Percentiles rank a stretch among this genome's conserved stretches.
phyloP scores from a whole-genome alignment of 2,888 invertebrate species.

The Epistrophella euchroma region DNA sequence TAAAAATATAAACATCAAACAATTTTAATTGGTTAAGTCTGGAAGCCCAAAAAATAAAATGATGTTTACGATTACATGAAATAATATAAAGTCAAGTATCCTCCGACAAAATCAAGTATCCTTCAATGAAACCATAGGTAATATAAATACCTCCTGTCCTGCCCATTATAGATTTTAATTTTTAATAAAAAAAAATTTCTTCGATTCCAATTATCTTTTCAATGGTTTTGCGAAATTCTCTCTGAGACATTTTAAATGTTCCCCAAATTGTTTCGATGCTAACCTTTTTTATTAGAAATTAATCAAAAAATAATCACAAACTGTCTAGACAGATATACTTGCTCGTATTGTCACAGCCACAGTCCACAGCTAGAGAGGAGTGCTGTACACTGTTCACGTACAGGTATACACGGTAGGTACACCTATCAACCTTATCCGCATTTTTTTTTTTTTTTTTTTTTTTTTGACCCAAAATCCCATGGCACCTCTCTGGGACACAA shows the following conservation, averaged over 20 bases:
- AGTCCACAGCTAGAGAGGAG: neutral
- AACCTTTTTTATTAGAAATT: constrained; percentile 39
- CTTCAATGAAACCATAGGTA: too few relatives aligned
- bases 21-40: too few relatives aligned
- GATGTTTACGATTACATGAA: too few relatives aligned
- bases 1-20: too few relatives aligned
- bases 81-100: too few relatives aligned
- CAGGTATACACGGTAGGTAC: too few relatives aligned
- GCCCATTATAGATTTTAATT: too few relatives aligned
- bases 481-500: constrained; percentile 28
- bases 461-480: constrained; percentile 20
- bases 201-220: neutral
- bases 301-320: constrained; percentile 70
- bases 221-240: neutral
- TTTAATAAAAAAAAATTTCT: neutral
- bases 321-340: constrained; percentile 62
- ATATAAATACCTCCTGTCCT: too few relatives aligned
- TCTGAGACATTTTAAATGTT: neutral
- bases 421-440: constrained; percentile 4
- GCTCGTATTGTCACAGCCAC: constrained; percentile 49
- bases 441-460: neutral
- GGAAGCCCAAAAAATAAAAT: too few relatives aligned
- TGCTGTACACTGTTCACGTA: neutral
- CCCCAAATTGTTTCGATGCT: neutral
- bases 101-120: too few relatives aligned